Evolutionary conservation across 2,888 invertebrate species (phyloP).

Genomic region (Drosophila quasianomalipes): DNA sequence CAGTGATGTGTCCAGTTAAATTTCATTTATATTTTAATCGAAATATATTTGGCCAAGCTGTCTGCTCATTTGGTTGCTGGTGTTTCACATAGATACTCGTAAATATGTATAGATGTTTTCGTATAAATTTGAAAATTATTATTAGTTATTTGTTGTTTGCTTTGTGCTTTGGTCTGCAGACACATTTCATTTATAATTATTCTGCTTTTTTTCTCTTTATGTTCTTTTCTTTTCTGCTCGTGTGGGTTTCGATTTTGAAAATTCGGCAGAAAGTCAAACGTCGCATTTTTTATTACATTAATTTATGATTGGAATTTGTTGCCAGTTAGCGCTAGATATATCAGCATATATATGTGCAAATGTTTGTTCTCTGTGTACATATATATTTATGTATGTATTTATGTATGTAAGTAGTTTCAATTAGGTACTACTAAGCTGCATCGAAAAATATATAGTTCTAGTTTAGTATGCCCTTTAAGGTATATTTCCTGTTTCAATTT

Average conservation of each 20-base stretch:
- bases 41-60: constrained; percentile 64
- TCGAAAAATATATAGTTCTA: constrained; percentile 62
- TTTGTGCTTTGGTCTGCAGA: constrained; percentile 70
- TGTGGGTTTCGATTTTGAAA: constrained; percentile 10
- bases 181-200: constrained; percentile 46
- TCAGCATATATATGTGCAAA: constrained; percentile 30
- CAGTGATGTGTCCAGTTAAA: constrained; percentile 75
- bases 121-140: constrained; percentile 77
- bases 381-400: neutral
- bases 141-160: constrained; percentile 74
- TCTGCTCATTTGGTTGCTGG: constrained; percentile 42
- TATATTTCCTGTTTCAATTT: constrained; percentile 51
- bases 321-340: constrained; percentile 67
- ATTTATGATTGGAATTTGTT: constrained; percentile 74
- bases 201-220: constrained; percentile 13
- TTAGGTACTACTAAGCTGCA: constrained; percentile 43
- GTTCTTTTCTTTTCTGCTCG: constrained; percentile 3
- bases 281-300: constrained; percentile 65
- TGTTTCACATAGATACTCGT: constrained; percentile 32
- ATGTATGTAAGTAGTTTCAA: constrained; percentile 25
- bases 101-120: constrained; percentile 55
- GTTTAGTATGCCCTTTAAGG: constrained; percentile 14
- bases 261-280: constrained; percentile 59
- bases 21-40: constrained; percentile 78
- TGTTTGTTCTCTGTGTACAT: constrained; percentile 14